Base-by-base conservation (phyloP, 2,113 vertebrate genomes). In the Mionectes macconnelli region DNA sequence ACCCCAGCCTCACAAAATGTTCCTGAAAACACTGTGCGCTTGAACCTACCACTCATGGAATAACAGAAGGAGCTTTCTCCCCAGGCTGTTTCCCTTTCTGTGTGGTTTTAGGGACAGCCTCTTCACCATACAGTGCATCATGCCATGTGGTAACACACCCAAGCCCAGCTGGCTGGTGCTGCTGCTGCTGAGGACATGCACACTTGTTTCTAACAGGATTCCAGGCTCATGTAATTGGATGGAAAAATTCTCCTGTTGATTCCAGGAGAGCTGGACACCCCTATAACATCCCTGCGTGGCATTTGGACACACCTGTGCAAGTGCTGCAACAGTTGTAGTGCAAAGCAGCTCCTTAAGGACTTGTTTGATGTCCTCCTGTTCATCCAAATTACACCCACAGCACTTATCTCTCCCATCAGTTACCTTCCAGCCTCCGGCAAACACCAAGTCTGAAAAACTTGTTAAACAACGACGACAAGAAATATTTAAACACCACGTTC, bases 11-110 rank as follows among this genome's bases (percentile, higher is more conserved):
- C 44, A 37, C n/a, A 57, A 56, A 53, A 80, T 44, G 22, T 59
- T 57, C 89, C 22, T 92, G 68, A 76, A 94, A 87, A 82, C 72
- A 35, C 60, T 73, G 40, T 40, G 75, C 0, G 0, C 33, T 75
- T 91, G 67, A 75, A 63, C 53, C 45, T 73, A 23, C 59, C 79
- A 69, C 44, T 55, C 44, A 1, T 64, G 75, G 87, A 94, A 62
- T 83, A 79, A 91, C 42, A 70, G 37, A 92, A 31, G 33, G 66
- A 80, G 39, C 70, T 84, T 95, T 95, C 73, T 90, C 52, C 52
- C 55, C 50, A 10, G 70, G 64, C 76, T 70, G 33, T 74, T 89
- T 82, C n/a, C 77, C 55, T 44, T 59, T 37, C 66, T 44, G 57
- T 44, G 68, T 39, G 47, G 28, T 62, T 62, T 69, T 62, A 40